Evolutionary conservation across 2,113 vertebrate genomes (phyloP).

Genomic region (Leucoraja erinaceus): DNA sequence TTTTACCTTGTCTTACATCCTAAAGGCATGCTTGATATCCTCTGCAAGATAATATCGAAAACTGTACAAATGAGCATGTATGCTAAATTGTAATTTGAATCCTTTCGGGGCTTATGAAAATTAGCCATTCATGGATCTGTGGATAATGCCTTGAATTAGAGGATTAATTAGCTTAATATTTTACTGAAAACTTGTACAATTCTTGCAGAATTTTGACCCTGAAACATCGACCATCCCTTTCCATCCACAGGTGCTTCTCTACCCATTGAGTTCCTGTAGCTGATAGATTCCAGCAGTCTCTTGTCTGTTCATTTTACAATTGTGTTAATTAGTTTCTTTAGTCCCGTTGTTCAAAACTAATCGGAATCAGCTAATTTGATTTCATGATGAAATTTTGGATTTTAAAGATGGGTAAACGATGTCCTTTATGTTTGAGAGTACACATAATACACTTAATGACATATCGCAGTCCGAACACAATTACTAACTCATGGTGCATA

Average conservation of each 20-base stretch:
- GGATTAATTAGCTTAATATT: background rate
- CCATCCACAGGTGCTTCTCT: no score
- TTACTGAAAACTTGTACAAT: background rate
- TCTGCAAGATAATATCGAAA: background rate
- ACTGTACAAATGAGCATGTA: background rate
- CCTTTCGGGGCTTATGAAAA: background rate
- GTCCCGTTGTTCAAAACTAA: background rate
- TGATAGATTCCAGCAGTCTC: no score
- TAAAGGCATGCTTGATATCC: background rate
- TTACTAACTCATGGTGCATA: background rate
- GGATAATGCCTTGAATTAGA: background rate
- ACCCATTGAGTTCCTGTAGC: no score
- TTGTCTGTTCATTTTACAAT: no score
- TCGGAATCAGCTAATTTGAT: background rate
- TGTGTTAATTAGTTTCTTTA: background rate
- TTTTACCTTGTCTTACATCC: background rate
- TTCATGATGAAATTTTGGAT: background rate
- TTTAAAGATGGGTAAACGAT: background rate
- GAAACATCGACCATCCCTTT: no score
- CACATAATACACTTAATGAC: no score
- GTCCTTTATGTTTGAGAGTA: background rate
- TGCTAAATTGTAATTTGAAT: background rate
- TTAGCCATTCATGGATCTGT: background rate
- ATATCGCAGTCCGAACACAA: background rate
- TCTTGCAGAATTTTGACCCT: no score